Conservation (phyloP, 2,888 invertebrate species). For the Glaucopsyche alexis region DNA sequence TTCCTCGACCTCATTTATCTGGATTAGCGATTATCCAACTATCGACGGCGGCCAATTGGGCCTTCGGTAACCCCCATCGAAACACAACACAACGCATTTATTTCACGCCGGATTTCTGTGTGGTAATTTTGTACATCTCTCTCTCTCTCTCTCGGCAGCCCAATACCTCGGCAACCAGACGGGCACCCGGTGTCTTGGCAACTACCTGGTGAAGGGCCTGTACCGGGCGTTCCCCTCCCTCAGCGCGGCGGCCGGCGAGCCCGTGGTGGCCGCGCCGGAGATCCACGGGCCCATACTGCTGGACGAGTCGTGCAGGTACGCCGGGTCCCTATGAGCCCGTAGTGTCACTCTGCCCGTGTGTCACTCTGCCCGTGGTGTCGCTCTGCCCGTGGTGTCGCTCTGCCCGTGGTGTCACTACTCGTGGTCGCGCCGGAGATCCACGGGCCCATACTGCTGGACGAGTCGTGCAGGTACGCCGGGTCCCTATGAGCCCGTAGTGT, state of each 20-base stretch:
- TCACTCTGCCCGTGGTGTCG: too few species aligned
- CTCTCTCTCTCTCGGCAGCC: conserved; percentile 59
- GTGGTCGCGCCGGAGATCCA: conserved; percentile 91
- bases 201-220: conserved; percentile 91
- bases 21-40: too few species aligned
- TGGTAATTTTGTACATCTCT: too few species aligned
- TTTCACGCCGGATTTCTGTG: too few species aligned
- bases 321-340: not conserved
- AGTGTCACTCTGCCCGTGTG: conserved; percentile 81
- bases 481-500: too few species aligned
- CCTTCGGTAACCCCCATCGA: too few species aligned
- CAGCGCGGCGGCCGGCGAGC: conserved; percentile 84
- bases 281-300: conserved; percentile 89
- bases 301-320: conserved; percentile 86
- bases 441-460: conserved; percentile 88
- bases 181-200: conserved; percentile 92
- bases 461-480: conserved; percentile 82
- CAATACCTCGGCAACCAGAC: conserved; percentile 88
- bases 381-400: too few species aligned
- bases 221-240: conserved; percentile 91
- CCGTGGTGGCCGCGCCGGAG: conserved; percentile 91
- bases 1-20: too few species aligned
- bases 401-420: too few species aligned
- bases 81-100: too few species aligned
- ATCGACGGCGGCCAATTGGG: too few species aligned